Base-by-base conservation (phyloP, 2,797 vertebrate species). In the Babyrousa celebensis region DNA sequence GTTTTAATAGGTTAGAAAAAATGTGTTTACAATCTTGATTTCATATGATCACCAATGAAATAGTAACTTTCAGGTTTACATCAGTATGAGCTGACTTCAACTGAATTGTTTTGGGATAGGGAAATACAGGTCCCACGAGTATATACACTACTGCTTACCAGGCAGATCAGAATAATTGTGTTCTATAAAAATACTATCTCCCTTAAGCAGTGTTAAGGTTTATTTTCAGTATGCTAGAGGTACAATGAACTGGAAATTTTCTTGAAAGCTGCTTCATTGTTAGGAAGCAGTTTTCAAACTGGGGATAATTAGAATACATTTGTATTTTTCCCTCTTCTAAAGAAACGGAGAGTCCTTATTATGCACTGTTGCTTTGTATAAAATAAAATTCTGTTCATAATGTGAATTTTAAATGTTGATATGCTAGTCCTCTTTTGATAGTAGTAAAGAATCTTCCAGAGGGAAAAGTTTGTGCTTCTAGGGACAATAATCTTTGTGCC, bases 191-290 rank as follows among this genome's bases (percentile, higher is more conserved):
- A 72, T 87, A 54, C 29, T 65, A 58, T 72, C 62, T 97, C 85
- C 87, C 27, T 4, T 93, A 96, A 97, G 94, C 93, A 85, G 91
- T 91, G 90, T 97, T 94, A 97, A 95, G 72, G 67, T 95, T 96
- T 93, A 87, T 97, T 96, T 96, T 97, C 97, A 98, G 84, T 94
- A 85, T 95, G 70, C 95, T 70, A 12, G 14, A 80, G 71, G 85
- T 94, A 79, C 92, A 97, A 70, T 95, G 94, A 96, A 97, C 96
- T 93, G 92, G 85, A 97, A 10, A 90, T 95, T 97, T 98, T 98
- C 97, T 97, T 98, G 92, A 98, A 98, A 98, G n/a, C 79, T 87
- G 92, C 97, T 97, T 97, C 87, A 63, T 96, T 96, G 85, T 83
- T 62, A 80, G 60, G 94, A 97, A 95, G 87, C 91, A 96, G n/a